A percentile compares a stretch with the other conserved stretches of the same genome.
phyloP scores from a whole-genome alignment of 2,797 vertebrate species.

The Hypotaenidia okinawae region DNA sequence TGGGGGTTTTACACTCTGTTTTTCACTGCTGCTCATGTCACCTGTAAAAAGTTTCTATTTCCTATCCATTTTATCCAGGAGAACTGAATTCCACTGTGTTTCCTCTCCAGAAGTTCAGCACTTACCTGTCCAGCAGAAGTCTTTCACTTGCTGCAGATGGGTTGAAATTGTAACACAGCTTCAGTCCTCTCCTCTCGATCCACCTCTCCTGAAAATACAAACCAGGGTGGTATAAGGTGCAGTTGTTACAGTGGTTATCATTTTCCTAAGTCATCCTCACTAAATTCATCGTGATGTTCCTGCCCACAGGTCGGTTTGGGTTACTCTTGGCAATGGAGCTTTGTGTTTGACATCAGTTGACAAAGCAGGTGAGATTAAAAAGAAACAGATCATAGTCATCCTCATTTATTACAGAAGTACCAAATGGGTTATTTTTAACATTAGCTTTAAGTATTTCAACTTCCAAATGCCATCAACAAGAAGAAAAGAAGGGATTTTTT shows the following conservation, averaged over 20 bases:
- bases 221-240: not conserved
- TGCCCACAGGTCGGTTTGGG: not conserved
- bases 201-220: not conserved
- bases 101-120: not conserved
- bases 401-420: not conserved
- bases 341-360: not conserved
- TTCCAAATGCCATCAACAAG: not conserved
- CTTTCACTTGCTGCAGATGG: not conserved
- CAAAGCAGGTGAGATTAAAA: not conserved
- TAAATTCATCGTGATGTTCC: not conserved
- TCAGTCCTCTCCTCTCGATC: not conserved
- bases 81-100: not conserved
- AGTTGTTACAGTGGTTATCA: accelerated
- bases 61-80: not conserved
- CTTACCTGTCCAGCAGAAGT: not conserved
- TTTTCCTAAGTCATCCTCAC: not conserved
- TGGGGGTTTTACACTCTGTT: not conserved
- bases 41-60: not conserved
- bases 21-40: not conserved
- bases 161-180: not conserved
- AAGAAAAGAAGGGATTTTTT: not conserved
- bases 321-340: not conserved
- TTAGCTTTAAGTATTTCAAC: not conserved
- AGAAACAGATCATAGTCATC: accelerated
- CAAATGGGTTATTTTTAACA: not conserved